Percentiles rank a stretch among this genome's conserved stretches.
Conservation (phyloP, 1,140 invertebrate genomes). For the Sesamia nonagrioides region DNA sequence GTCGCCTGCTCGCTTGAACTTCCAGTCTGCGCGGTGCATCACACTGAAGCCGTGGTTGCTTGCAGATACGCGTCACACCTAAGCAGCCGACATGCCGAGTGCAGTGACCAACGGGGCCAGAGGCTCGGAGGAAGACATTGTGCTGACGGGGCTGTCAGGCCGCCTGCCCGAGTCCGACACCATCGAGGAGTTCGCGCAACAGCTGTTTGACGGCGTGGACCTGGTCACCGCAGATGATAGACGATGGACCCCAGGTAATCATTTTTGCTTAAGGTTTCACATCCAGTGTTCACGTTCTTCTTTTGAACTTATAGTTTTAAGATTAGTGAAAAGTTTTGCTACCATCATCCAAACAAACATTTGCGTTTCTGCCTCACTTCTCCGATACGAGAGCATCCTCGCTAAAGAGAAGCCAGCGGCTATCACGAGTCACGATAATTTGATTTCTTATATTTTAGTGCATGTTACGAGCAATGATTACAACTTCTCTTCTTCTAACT, state of each 20-base stretch:
- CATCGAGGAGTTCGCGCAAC: constrained; percentile 94
- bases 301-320: too few species aligned
- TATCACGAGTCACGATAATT: too few species aligned
- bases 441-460: too few species aligned
- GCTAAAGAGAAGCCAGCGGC: too few species aligned
- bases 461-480: too few species aligned
- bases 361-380: too few species aligned
- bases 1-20: not conserved
- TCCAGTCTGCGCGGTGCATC: not conserved
- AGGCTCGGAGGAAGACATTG: constrained; percentile 91
- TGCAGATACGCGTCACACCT: constrained; percentile 38
- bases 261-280: not conserved
- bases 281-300: not conserved
- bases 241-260: constrained; percentile 88
- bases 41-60: constrained; percentile 12
- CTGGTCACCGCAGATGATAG: constrained; percentile 95
- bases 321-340: too few species aligned
- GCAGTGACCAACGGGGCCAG: constrained; percentile 68
- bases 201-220: constrained; percentile 94
- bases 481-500: too few species aligned
- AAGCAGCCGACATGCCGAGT: constrained; percentile 66
- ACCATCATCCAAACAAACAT: too few species aligned
- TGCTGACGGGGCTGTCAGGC: constrained; percentile 96
- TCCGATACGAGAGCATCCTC: too few species aligned
- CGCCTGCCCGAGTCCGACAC: constrained; percentile 95